These are phyloP conservation scores for Leiothrix lutea DNA, from an alignment of 2,113 vertebrate genomes.

Conservation along the genomic window DNA sequence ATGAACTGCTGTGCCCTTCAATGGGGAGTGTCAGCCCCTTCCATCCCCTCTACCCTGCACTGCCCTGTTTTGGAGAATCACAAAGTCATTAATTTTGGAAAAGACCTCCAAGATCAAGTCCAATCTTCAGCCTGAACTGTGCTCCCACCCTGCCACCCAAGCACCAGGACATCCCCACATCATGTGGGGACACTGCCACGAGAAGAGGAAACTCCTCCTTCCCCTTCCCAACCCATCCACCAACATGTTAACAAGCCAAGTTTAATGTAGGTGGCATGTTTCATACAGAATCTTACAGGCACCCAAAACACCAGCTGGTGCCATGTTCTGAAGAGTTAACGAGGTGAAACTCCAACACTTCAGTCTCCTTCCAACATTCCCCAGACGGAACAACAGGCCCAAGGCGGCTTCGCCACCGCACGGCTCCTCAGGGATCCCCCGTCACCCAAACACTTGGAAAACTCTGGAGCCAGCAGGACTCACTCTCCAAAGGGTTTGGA, in stretches of 20 bases:
- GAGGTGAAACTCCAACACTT: constrained; percentile 16
- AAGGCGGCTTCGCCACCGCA: not conserved
- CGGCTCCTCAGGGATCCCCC: not conserved
- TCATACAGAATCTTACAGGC: constrained; percentile 52
- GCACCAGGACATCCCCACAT: not conserved
- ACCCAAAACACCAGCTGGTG: constrained; percentile 47
- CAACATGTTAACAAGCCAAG: constrained; percentile 37
- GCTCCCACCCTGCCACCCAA: not conserved
- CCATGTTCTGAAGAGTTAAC: not conserved
- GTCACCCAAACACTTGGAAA: not conserved
- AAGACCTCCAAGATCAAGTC: too few relatives aligned
- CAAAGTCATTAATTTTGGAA: not conserved
- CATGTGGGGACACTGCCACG: accelerated
- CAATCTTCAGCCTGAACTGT: not conserved
- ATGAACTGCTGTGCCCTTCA: not conserved
- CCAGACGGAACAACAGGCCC: not conserved
- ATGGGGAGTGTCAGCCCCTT: not conserved
- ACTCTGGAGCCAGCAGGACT: not conserved
- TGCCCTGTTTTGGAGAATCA: not conserved
- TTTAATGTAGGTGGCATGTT: constrained; percentile 69
- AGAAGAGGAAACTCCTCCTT: not conserved
- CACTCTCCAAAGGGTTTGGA: not conserved
- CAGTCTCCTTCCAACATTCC: not conserved
- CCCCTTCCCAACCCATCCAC: not conserved
- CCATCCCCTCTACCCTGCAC: not conserved